A percentile compares a stretch with the other conserved stretches of the same genome.
Conservation (phyloP, 2,113 vertebrate genomes). For the Dendropsophus ebraccatus region DNA sequence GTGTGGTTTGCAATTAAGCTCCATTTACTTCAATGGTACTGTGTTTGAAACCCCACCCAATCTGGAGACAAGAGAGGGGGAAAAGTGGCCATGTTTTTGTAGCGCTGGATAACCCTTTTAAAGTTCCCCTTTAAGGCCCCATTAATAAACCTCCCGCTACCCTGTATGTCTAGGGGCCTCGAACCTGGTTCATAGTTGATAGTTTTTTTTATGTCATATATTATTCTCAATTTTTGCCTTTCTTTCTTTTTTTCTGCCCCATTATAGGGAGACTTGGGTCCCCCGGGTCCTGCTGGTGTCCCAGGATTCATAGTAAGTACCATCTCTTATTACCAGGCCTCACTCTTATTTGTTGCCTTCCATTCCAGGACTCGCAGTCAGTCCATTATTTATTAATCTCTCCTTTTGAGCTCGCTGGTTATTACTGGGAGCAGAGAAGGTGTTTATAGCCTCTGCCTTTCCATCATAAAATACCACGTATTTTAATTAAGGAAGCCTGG, state of each 20-base stretch:
- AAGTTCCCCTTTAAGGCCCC: no score
- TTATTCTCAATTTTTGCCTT: no score
- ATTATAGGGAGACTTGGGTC: constrained; percentile 88
- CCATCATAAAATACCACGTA: constrained; percentile 46
- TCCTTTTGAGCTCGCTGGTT: neutral
- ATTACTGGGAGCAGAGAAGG: constrained; percentile 17
- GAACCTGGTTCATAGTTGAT: no score
- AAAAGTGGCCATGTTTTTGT: no score
- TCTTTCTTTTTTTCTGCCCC: constrained; percentile 61
- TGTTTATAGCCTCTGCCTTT: constrained; percentile 38
- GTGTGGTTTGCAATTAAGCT: no score
- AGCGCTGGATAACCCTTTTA: no score
- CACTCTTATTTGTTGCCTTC: neutral
- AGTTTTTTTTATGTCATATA: neutral
- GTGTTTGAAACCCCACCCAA: no score
- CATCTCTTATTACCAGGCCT: neutral
- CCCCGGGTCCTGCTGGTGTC: constrained; percentile 93
- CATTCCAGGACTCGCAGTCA: neutral
- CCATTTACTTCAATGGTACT: no score
- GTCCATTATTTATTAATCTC: constrained; percentile 1
- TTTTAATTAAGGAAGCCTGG: constrained; percentile 45
- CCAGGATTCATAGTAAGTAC: constrained; percentile 94
- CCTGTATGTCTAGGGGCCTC: no score
- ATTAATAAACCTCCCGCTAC: no score
- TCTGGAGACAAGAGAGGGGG: no score